Percentiles rank a stretch among this genome's conserved stretches.
Conservation (phyloP, 2,797 vertebrate genomes). For the Sebastolobus altivelis region DNA sequence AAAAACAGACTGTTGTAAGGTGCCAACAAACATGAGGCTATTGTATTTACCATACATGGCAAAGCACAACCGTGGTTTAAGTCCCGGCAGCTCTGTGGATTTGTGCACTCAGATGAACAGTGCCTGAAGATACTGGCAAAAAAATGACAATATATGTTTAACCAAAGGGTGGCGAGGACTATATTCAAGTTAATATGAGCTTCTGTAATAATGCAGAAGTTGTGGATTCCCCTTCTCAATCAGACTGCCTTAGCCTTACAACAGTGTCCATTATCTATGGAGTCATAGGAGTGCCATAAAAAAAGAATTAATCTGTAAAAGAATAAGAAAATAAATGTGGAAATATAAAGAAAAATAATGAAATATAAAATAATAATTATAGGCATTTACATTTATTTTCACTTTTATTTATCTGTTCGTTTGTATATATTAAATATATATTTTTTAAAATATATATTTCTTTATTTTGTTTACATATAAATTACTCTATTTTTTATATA, state of each 20-base stretch:
- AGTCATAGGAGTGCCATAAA: too few species aligned
- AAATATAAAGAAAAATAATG: not conserved
- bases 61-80: constrained; percentile 21
- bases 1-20: not conserved
- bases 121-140: constrained; percentile 47
- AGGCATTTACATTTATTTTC: not conserved
- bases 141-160: constrained; percentile 58
- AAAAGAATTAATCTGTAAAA: too few species aligned
- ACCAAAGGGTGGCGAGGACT: constrained; percentile 32
- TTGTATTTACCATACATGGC: constrained; percentile 7
- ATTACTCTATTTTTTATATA: too few species aligned
- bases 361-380: not conserved
- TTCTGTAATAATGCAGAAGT: constrained; percentile 20
- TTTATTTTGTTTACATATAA: too few species aligned
- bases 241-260: constrained; percentile 3
- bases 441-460: not conserved
- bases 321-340: not conserved
- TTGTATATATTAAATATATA: not conserved
- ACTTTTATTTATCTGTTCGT: not conserved
- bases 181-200: constrained; percentile 14
- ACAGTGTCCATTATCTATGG: constrained; percentile 9
- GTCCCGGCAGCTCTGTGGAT: constrained; percentile 18
- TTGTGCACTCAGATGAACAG: constrained; percentile 41
- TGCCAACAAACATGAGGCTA: constrained; percentile 6
- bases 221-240: constrained; percentile 4